phyloP scores from a whole-genome alignment of 2,888 invertebrate species.

The Drosophila anomelani region DNA sequence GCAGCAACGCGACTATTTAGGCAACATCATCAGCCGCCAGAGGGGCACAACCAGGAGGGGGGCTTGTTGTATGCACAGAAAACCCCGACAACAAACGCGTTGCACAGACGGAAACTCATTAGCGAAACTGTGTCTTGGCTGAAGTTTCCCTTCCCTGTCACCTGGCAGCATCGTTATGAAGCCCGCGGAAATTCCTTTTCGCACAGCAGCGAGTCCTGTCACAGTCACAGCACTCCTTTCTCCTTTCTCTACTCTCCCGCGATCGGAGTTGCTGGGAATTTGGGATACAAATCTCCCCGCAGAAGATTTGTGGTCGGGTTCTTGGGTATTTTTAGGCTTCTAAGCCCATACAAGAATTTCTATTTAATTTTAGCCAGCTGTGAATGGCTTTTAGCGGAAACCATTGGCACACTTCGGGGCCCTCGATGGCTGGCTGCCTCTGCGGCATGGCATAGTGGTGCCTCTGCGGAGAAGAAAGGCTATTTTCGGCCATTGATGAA shows the following conservation, averaged over 20 bases:
- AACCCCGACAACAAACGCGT: constrained; percentile 17
- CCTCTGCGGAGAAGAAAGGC: not conserved
- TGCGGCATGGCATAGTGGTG: not conserved
- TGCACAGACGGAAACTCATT: constrained; percentile 73
- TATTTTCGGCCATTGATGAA: constrained; percentile 30
- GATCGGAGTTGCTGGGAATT: constrained; percentile 6
- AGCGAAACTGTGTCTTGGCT: constrained; percentile 72
- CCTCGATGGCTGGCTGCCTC: not conserved
- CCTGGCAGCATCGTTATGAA: constrained; percentile 61
- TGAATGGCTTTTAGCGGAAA: constrained; percentile 28
- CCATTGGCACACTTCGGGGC: constrained; percentile 21
- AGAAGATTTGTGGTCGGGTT: constrained; percentile 22
- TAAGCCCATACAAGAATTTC: constrained; percentile 15
- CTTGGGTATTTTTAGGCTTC: constrained; percentile 21
- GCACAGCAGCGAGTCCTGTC: constrained; percentile 5
- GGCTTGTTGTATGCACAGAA: not conserved
- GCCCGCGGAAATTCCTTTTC: constrained; percentile 47
- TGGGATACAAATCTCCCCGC: not conserved
- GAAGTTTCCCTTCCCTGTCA: constrained; percentile 21
- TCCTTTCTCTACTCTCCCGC: not conserved
- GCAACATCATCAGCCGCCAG: constrained; percentile 32
- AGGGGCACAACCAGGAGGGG: not conserved
- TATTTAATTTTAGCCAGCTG: constrained; percentile 28
- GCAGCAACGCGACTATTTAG: constrained; percentile 20
- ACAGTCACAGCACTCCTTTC: not conserved